A percentile compares a stretch with the other conserved stretches of the same genome.
These are phyloP conservation scores for Eupithecia vulgata DNA, from an alignment of 2,888 invertebrate genomes.

Conservation along the genomic window DNA sequence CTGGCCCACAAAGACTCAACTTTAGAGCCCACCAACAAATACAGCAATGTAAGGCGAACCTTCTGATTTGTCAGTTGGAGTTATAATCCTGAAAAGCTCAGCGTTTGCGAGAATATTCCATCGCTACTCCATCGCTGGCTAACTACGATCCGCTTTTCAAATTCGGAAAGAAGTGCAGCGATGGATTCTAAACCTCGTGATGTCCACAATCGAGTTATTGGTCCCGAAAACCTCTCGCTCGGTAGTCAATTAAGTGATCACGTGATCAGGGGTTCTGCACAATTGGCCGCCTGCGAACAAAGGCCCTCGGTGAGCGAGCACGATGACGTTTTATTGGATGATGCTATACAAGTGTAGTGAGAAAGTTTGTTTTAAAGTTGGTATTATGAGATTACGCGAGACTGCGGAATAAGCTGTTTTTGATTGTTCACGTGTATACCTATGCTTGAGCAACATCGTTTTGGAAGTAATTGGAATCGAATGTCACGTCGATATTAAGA, in stretches of 20 bases:
- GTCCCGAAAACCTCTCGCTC: constrained; percentile 70
- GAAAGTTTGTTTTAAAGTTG: constrained; percentile 21
- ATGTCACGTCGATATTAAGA: background rate
- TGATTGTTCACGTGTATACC: background rate
- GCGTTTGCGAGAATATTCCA: background rate
- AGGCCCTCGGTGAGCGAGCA: constrained; percentile 59
- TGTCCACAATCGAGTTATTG: constrained; percentile 42
- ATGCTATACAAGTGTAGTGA: constrained; percentile 53
- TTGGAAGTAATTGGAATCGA: background rate
- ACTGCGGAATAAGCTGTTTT: constrained; percentile 28
- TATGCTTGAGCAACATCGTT: background rate
- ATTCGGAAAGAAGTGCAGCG: background rate
- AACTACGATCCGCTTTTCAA: background rate
- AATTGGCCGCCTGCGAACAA: constrained; percentile 82
- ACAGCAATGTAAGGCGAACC: constrained; percentile 11
- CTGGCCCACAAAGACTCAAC: constrained; percentile 14
- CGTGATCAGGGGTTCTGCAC: constrained; percentile 75
- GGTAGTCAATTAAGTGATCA: constrained; percentile 83
- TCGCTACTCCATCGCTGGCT: constrained; percentile 23
- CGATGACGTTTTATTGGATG: constrained; percentile 71
- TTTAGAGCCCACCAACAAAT: background rate
- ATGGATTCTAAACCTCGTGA: constrained; percentile 43
- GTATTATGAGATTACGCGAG: constrained; percentile 19
- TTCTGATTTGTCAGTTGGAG: constrained; percentile 11
- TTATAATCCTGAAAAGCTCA: constrained; percentile 7